A percentile compares a stretch with the other conserved stretches of the same genome.
These are phyloP conservation scores for Cryptophagus acutangulus DNA, from an alignment of 2,888 invertebrate genomes.

Conservation along the genomic window DNA sequence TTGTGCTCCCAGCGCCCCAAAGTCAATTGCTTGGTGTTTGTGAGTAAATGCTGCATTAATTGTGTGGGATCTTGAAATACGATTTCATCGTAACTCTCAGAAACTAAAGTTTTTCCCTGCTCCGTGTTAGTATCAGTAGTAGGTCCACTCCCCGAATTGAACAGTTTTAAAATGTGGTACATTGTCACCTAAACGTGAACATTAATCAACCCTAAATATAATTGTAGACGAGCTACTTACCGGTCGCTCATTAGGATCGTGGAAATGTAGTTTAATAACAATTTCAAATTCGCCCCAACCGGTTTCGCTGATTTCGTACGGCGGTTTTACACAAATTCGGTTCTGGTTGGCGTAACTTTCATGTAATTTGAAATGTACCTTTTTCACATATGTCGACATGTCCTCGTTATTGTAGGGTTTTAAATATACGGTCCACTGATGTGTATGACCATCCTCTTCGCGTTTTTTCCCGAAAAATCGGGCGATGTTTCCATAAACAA, in stretches of 20 bases:
- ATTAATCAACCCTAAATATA: too few species aligned
- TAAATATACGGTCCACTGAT: constrained; percentile 97
- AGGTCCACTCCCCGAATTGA: constrained; percentile 65
- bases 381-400: constrained; percentile 90
- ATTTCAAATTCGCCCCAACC: constrained; percentile 99
- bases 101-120: constrained; percentile 71
- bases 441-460: constrained; percentile 97
- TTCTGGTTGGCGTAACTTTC: constrained; percentile 95
- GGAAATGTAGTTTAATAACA: constrained; percentile 94
- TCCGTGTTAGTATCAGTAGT: constrained; percentile 58
- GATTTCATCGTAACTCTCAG: constrained; percentile 94
- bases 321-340: constrained; percentile 88
- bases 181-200: constrained; percentile 88
- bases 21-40: constrained; percentile 68
- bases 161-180: constrained; percentile 91
- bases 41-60: constrained; percentile 83
- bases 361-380: constrained; percentile 94
- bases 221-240: constrained; percentile 65
- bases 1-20: constrained; percentile 76
- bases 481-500: constrained; percentile 94
- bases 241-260: constrained; percentile 91
- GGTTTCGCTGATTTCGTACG: constrained; percentile 95
- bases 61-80: constrained; percentile 89
- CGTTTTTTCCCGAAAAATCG: constrained; percentile 93
- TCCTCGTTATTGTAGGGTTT: constrained; percentile 92